Evolutionary conservation across 2,888 invertebrate genomes (phyloP).

Genomic region (Oscheius sp.): DNA sequence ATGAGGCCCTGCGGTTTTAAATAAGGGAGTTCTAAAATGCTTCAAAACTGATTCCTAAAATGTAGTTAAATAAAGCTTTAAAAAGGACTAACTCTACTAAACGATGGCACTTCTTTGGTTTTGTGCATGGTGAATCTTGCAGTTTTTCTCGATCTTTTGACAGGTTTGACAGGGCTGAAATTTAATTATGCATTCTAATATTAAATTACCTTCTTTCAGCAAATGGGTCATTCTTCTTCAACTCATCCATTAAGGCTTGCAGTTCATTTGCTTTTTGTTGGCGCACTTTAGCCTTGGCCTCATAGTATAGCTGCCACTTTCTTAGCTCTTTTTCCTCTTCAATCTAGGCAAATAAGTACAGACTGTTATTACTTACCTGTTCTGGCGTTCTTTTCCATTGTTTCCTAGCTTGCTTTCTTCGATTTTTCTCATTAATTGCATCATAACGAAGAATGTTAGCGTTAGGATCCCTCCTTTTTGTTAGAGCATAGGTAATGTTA

Average conservation of each 20-base stretch:
- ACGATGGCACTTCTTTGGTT: not conserved
- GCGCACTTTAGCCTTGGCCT: conserved; percentile 92
- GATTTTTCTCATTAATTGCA: conserved; percentile 89
- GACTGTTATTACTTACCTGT: conserved; percentile 74
- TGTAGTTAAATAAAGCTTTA: not conserved
- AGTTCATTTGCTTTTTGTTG: conserved; percentile 97
- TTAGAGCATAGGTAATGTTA: conserved; percentile 33
- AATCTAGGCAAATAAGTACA: conserved; percentile 74
- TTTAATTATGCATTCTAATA: conserved; percentile 30
- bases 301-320: conserved; percentile 86
- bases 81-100: not conserved
- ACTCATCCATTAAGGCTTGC: conserved; percentile 92
- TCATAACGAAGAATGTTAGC: conserved; percentile 78
- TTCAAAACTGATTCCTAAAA: not conserved
- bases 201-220: conserved; percentile 25
- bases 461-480: conserved; percentile 30
- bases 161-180: not conserved
- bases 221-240: conserved; percentile 72
- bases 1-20: conserved; percentile 87
- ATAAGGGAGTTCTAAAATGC: conserved; percentile 82
- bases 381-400: conserved; percentile 90
- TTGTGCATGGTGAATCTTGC: not conserved
- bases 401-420: conserved; percentile 90
- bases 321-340: conserved; percentile 91
- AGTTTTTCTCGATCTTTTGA: too few species aligned